Evolutionary conservation across 2,888 invertebrate genomes (phyloP).

Genomic region (Rhorus exstirpatorius): DNA sequence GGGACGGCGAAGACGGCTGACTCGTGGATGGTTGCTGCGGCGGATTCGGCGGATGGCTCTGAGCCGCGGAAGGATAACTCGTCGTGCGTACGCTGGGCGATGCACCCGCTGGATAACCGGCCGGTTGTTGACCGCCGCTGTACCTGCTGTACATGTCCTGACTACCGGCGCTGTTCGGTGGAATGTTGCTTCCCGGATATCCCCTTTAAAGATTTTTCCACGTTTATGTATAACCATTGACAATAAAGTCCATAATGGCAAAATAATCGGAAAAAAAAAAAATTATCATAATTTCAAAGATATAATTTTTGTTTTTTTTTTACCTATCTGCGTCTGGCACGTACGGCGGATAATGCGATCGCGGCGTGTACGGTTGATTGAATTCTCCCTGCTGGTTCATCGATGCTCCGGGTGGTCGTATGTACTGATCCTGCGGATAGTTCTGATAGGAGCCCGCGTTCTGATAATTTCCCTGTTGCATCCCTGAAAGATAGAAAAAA

Average conservation of each 20-base stretch:
- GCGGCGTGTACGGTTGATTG: conserved; percentile 86
- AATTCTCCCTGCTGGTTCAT: conserved; percentile 85
- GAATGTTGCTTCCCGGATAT: conserved; percentile 84
- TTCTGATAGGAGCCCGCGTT: conserved; percentile 86
- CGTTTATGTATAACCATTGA: background rate
- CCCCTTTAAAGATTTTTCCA: conserved; percentile 77
- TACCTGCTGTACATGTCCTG: conserved; percentile 86
- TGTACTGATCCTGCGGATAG: conserved; percentile 86
- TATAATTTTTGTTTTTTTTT: conserved; percentile 9
- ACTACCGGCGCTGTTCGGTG: conserved; percentile 82
- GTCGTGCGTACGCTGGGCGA: conserved; percentile 82
- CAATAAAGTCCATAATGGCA: background rate
- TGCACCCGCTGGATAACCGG: conserved; percentile 80
- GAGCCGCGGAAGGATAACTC: conserved; percentile 88
- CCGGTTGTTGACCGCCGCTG: conserved; percentile 83
- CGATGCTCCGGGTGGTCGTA: conserved; percentile 83
- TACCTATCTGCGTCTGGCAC: conserved; percentile 85
- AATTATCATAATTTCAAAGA: too few species aligned
- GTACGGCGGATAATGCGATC: conserved; percentile 86
- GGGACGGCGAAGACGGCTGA: conserved; percentile 92
- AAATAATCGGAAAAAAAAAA: background rate
- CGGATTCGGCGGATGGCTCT: conserved; percentile 86
- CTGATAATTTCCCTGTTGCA: conserved; percentile 85
- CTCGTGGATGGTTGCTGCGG: conserved; percentile 90
- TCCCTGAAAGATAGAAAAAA: conserved; percentile 79